A percentile compares a stretch with the other conserved stretches of the same genome.
These are phyloP conservation scores for Epistrophe grossulariae DNA, from an alignment of 2,888 invertebrate genomes.

Conservation along the genomic window DNA sequence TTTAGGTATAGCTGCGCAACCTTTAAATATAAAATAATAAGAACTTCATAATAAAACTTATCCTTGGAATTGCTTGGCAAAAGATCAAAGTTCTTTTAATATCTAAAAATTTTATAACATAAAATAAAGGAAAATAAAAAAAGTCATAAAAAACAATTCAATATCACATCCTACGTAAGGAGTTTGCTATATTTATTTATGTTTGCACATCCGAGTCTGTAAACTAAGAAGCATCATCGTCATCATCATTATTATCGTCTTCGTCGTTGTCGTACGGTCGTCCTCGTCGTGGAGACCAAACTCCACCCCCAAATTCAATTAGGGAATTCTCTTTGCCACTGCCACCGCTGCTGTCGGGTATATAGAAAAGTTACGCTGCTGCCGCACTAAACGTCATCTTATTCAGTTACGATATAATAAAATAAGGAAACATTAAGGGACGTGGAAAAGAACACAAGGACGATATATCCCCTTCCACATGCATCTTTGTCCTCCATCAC, in stretches of 20 bases:
- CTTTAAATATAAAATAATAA: constrained; percentile 8
- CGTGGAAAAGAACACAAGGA: constrained; percentile 46
- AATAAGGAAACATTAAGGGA: constrained; percentile 71
- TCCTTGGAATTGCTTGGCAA: constrained; percentile 55
- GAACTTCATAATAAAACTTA: constrained; percentile 40
- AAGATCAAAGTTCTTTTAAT: constrained; percentile 54
- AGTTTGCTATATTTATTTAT: constrained; percentile 13
- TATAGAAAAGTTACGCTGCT: constrained; percentile 23
- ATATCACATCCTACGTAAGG: constrained; percentile 43
- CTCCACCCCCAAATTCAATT: constrained; percentile 62
- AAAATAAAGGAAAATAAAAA: constrained; percentile 12
- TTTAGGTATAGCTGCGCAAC: background rate
- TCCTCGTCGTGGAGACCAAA: constrained; percentile 6
- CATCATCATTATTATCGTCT: constrained; percentile 9
- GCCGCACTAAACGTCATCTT: constrained; percentile 69
- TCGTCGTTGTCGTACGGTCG: background rate
- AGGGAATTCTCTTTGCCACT: constrained; percentile 34
- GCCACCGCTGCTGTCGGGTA: background rate
- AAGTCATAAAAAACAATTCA: constrained; percentile 34
- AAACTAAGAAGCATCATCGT: constrained; percentile 38
- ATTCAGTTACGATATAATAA: constrained; percentile 69
- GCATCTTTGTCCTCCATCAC: background rate
- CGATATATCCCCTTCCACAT: background rate
- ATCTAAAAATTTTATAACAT: constrained; percentile 37
- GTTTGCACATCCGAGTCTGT: constrained; percentile 34